phyloP scores from a whole-genome alignment of 1,140 invertebrate species.

The Pseudomyrmex cubaensis region DNA sequence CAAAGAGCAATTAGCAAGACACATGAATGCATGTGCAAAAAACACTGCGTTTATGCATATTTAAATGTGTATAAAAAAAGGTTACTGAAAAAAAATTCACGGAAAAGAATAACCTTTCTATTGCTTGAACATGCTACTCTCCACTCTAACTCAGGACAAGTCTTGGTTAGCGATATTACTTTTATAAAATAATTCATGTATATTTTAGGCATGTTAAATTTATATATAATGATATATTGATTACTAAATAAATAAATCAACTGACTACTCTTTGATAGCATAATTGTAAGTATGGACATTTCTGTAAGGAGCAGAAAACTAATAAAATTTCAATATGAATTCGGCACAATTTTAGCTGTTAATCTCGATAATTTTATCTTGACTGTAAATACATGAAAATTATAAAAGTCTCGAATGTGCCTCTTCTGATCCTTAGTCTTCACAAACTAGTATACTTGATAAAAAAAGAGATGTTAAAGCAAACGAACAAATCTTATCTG shows the following conservation, averaged over 20 bases:
- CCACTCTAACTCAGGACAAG: conserved; percentile 75
- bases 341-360: conserved; percentile 72
- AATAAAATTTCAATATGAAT: conserved; percentile 81
- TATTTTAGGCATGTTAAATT: conserved; percentile 84
- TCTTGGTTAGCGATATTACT: conserved; percentile 81
- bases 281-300: conserved; percentile 81
- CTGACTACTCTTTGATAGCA: conserved; percentile 81
- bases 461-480: not conserved
- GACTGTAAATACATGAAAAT: not conserved
- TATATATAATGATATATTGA: conserved; percentile 81
- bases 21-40: conserved; percentile 66
- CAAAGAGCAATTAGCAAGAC: conserved; percentile 57
- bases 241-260: conserved; percentile 80
- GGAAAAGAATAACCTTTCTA: conserved; percentile 65
- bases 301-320: conserved; percentile 81
- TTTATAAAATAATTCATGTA: conserved; percentile 80
- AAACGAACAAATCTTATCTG: not conserved
- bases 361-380: conserved; percentile 57
- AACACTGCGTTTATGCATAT: conserved; percentile 62
- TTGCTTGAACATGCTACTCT: conserved; percentile 77
- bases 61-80: conserved; percentile 35
- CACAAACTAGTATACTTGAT: conserved; percentile 10
- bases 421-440: conserved; percentile 22
- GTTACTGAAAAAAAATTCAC: conserved; percentile 36
- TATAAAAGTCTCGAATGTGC: conserved; percentile 28